Evolutionary conservation across 2,888 invertebrate genomes (phyloP).

Genomic region (Coenonympha glycerion): DNA sequence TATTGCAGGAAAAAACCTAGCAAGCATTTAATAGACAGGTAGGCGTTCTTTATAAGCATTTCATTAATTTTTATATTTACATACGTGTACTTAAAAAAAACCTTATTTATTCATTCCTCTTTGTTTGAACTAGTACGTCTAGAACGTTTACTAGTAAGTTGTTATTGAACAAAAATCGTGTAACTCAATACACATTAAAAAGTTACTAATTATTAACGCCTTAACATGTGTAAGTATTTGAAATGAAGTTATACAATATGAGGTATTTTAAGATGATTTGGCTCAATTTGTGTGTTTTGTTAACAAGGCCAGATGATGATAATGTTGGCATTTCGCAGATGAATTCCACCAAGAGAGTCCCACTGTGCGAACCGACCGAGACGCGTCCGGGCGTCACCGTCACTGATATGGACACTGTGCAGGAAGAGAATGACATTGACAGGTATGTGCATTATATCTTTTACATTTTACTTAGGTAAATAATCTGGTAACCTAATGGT

Average conservation of each 20-base stretch:
- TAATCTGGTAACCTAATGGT: too few species aligned
- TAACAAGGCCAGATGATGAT: conserved; percentile 21
- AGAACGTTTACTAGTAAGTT: too few species aligned
- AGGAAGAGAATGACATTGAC: conserved; percentile 70
- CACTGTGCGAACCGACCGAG: conserved; percentile 53
- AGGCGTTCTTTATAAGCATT: conserved; percentile 27
- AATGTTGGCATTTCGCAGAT: conserved; percentile 41
- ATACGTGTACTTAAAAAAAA: too few species aligned
- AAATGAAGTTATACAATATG: neutral
- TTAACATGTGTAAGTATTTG: neutral
- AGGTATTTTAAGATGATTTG: neutral
- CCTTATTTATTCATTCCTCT: too few species aligned
- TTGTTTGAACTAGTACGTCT: too few species aligned
- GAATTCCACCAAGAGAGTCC: conserved; percentile 55
- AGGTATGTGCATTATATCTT: too few species aligned
- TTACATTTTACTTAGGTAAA: too few species aligned
- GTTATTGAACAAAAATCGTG: too few species aligned
- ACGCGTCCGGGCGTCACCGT: conserved; percentile 57
- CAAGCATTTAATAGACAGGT: conserved; percentile 50
- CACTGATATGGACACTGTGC: conserved; percentile 71
- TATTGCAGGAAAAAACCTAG: conserved; percentile 47
- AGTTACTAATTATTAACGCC: neutral
- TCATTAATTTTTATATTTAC: neutral
- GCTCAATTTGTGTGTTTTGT: conserved; percentile 4
- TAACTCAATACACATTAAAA: neutral